These are phyloP conservation scores for Rhogogaster chlorosoma DNA, from an alignment of 2,888 invertebrate genomes.

Conservation along the genomic window DNA sequence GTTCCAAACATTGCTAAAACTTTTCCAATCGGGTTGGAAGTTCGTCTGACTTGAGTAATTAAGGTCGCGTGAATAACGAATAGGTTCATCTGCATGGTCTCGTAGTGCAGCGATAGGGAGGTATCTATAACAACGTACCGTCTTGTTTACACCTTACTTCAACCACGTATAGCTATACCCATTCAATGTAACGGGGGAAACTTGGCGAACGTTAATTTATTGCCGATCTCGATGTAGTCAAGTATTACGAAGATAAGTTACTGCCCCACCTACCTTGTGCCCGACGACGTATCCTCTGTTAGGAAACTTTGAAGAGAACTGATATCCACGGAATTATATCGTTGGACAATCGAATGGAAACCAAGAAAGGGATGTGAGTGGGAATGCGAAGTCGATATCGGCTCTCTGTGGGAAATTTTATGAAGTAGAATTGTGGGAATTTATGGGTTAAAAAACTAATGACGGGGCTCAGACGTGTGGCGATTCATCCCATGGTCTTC, in stretches of 20 bases:
- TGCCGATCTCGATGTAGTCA: not conserved
- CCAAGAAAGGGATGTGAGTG: not conserved
- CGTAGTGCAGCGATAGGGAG: slow-evolving; percentile 47
- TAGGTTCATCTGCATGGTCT: slow-evolving; percentile 65
- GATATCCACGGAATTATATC: not conserved
- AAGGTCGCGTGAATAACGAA: slow-evolving; percentile 75
- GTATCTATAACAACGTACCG: not conserved
- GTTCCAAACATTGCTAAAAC: slow-evolving; percentile 74
- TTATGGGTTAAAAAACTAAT: not conserved
- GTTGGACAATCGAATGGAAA: not conserved
- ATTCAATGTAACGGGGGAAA: not conserved
- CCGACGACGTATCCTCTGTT: not conserved
- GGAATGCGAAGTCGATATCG: not conserved
- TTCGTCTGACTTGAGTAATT: slow-evolving; percentile 77
- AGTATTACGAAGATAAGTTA: not conserved
- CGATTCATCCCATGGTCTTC: not conserved
- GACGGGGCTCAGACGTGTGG: not conserved
- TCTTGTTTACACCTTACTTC: slow-evolving; percentile 49
- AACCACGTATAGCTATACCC: not conserved
- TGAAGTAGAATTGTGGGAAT: not conserved
- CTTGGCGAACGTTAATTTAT: slow-evolving; percentile 5
- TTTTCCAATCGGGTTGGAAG: slow-evolving; percentile 77
- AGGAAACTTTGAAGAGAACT: not conserved
- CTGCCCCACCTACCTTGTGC: not conserved
- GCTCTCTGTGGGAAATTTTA: not conserved